A percentile compares a stretch with the other conserved stretches of the same genome.
Evolutionary conservation across 2,113 vertebrate species (phyloP).

Genomic region (Syngnathus scovelli): DNA sequence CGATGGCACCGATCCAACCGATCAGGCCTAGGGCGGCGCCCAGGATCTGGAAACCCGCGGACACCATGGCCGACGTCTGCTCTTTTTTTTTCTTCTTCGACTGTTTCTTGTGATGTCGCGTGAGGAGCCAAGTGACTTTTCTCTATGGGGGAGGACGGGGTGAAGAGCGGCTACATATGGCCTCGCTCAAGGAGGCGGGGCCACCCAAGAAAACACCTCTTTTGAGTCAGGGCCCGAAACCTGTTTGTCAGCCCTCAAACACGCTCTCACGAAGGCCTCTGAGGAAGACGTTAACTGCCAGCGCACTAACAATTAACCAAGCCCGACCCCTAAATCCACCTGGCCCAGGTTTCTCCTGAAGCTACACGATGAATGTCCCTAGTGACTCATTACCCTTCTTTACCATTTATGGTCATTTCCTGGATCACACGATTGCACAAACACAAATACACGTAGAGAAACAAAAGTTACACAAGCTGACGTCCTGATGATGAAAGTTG

Average conservation of each 20-base stretch:
- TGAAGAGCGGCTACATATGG: conserved; percentile 32
- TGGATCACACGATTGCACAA: too few relatives aligned
- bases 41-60: conserved; percentile 70
- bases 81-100: conserved; percentile 5
- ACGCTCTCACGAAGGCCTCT: too few relatives aligned
- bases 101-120: not conserved
- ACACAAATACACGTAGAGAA: not conserved
- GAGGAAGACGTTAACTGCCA: not conserved
- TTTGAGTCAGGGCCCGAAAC: not conserved
- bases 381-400: not conserved
- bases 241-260: too few relatives aligned
- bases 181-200: conserved; percentile 32
- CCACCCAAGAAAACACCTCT: conserved; percentile 11
- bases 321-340: not conserved
- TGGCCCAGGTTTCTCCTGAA: not conserved
- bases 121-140: conserved; percentile 1
- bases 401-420: conserved; percentile 5
- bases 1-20: conserved; percentile 71
- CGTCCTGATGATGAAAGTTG: too few relatives aligned
- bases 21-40: conserved; percentile 62
- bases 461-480: not conserved
- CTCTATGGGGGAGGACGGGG: conserved; percentile 25
- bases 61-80: conserved; percentile 59
- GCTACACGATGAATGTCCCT: not conserved
- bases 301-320: too few relatives aligned